Conservation (phyloP, 2,113 vertebrate genomes). For the Lycocorax pyrrhopterus region DNA sequence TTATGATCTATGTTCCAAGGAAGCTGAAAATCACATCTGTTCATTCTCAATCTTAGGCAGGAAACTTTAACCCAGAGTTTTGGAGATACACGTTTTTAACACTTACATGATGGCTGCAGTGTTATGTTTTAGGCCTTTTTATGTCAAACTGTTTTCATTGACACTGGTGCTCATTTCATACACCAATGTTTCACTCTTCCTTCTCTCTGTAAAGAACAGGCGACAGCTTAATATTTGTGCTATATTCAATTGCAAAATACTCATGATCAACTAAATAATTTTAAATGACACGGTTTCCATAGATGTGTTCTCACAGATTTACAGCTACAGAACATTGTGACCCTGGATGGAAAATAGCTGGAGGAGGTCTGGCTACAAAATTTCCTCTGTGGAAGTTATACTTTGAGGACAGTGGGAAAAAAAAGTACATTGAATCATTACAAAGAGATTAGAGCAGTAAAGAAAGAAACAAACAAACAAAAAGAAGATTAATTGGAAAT, state of each 20-base stretch:
- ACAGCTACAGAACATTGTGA: background rate
- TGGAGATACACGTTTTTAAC: background rate
- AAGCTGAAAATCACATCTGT: background rate
- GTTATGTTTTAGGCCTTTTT: background rate
- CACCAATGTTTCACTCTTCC: background rate
- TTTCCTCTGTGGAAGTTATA: background rate
- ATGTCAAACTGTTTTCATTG: background rate
- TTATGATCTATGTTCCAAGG: background rate
- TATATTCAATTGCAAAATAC: background rate
- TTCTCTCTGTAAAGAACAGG: background rate
- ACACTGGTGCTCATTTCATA: background rate
- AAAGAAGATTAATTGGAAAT: background rate
- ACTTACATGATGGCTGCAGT: background rate
- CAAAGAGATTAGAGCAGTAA: background rate
- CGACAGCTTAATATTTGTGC: background rate
- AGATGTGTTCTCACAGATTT: background rate
- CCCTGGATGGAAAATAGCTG: background rate
- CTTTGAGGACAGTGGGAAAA: background rate
- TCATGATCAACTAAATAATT: background rate
- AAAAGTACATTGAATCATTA: background rate
- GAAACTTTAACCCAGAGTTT: background rate
- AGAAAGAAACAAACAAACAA: background rate
- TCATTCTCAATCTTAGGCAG: background rate
- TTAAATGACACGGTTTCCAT: background rate
- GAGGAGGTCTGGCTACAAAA: background rate